Evolutionary conservation across 2,113 vertebrate genomes (phyloP).

Genomic region (Macaca nemestrina): DNA sequence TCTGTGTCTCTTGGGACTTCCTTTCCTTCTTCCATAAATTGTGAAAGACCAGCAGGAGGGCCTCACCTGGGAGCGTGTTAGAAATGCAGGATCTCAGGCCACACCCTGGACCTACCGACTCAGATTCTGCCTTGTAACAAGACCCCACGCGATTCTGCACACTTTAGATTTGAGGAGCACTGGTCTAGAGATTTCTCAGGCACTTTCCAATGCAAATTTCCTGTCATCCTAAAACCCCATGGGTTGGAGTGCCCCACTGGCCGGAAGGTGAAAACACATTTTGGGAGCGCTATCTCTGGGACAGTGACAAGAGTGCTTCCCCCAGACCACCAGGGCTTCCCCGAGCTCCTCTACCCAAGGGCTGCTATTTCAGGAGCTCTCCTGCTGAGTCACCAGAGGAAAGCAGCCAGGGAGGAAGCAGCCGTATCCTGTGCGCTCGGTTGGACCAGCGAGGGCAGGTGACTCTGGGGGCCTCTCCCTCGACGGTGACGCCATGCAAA

Average conservation of each 20-base stretch:
- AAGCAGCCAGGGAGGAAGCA: accelerated
- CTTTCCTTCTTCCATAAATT: background rate
- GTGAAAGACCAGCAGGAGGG: too few species aligned
- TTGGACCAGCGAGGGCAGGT: background rate
- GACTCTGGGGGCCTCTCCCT: accelerated
- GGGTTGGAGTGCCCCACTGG: background rate
- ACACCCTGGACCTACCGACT: background rate
- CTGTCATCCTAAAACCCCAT: background rate
- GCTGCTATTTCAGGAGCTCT: background rate
- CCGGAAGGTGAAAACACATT: background rate
- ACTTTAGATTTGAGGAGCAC: background rate
- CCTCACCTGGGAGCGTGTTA: background rate
- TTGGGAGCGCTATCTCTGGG: background rate
- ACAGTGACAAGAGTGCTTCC: background rate
- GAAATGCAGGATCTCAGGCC: background rate
- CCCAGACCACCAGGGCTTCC: background rate
- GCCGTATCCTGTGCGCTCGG: background rate
- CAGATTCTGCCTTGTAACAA: background rate
- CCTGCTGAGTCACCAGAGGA: slow-evolving; percentile 1
- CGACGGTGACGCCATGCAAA: background rate
- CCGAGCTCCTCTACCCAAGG: background rate
- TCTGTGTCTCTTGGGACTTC: background rate
- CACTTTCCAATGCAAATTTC: background rate
- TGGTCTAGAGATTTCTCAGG: background rate
- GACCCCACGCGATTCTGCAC: background rate